phyloP scores from a whole-genome alignment of 2,888 invertebrate species.

The Adelognathus sp. region DNA sequence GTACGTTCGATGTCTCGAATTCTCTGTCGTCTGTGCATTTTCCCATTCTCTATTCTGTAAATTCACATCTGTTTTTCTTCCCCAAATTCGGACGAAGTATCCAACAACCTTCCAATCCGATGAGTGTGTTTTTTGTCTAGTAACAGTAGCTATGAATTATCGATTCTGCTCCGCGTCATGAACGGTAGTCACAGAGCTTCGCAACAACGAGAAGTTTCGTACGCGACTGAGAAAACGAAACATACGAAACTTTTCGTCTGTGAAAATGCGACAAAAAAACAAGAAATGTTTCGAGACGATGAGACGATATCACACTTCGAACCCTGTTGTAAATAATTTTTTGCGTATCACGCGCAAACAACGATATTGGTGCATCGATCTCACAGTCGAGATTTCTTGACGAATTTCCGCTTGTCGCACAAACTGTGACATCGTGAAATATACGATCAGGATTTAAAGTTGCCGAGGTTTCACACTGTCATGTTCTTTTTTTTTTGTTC shows the following conservation, averaged over 20 bases:
- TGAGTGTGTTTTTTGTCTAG: neutral
- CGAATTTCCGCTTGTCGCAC: conserved; percentile 8
- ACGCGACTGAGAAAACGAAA: neutral
- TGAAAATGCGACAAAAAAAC: neutral
- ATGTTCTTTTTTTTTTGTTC: too few species aligned
- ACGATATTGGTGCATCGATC: neutral
- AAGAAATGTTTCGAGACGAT: neutral
- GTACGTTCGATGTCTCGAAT: conserved; percentile 21
- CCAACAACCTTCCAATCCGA: neutral
- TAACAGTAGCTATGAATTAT: neutral
- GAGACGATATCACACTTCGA: neutral
- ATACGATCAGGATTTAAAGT: conserved; percentile 37
- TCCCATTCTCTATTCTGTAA: neutral
- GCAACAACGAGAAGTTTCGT: conserved; percentile 10
- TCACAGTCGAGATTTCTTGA: neutral
- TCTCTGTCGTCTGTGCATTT: neutral
- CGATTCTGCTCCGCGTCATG: neutral
- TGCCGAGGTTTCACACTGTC: too few species aligned
- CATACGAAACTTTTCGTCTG: conserved; percentile 20
- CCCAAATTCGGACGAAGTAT: neutral
- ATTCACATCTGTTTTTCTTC: conserved; percentile 3
- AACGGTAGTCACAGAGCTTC: neutral
- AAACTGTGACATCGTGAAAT: conserved; percentile 12
- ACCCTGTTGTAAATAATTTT: conserved; percentile 1
- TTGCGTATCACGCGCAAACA: neutral